Evolutionary conservation across 2,888 invertebrate species (phyloP), one percentile per base, ranked within the genome.

Genomic region (Lasius platythorax): DNA sequence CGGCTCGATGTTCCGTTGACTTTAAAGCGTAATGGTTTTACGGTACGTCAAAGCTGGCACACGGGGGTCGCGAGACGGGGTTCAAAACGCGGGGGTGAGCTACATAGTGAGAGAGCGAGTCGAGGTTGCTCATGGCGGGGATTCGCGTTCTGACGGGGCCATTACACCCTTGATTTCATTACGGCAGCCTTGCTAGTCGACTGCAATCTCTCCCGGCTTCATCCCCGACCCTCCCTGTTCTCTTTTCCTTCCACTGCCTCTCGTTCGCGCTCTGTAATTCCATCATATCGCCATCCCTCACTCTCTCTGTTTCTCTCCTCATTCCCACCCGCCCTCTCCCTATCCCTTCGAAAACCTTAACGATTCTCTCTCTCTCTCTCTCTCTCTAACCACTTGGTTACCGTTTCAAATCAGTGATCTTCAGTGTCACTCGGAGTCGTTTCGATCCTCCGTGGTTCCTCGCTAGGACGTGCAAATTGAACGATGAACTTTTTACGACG

Each of bases 81-180:
- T 82, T 79, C 86, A 83, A 87, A 85, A 85, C 70, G 78, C 68
- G 81, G 88, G 79, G 91, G 83, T 83, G 88, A 61, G 87, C 85
- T 86, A 87, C 86, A 86, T 61, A 73, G 79, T 23, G 79, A 28
- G 79, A 79, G 79, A 72, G 90, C 88, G 89, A 88, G 88, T 87
- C 88, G 88, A 76, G 87, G 85, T 84, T 86, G 90, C 87, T 86
- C 90, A 87, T 86, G 84, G 87, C 61, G 61, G 87, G 91, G 91
- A 91, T 90, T 90, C 89, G 92, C 92, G 92, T 93, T 93, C 94
- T 92, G 93, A 91, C 92, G 93, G 92, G 93, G 91, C 94, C 93
- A 94, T 94, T 94, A 94, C 94, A 94, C 93, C 93, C 92, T 92
- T 94, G 94, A 94, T 94, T 94, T 94, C 93, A 94, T 94, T 94